Evolutionary conservation across 2,797 vertebrate species (phyloP).

Genomic region (Hirundo rustica): DNA sequence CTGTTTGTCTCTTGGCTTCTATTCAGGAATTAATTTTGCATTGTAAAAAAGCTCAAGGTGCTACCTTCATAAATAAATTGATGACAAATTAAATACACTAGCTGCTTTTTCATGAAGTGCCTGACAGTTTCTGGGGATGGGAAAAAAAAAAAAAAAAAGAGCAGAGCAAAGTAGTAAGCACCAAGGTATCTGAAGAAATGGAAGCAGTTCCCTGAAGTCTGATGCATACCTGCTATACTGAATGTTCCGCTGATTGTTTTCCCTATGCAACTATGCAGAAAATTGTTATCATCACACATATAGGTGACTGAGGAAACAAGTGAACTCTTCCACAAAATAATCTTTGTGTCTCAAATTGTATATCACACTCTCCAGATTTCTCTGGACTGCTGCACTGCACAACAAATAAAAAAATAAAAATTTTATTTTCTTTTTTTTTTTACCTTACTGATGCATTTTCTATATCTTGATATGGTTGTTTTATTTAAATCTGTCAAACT

Average conservation of each 20-base stretch:
- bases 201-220: neutral
- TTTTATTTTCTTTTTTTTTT: neutral
- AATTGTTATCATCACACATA: neutral
- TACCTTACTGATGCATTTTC: neutral
- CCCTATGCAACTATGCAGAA: neutral
- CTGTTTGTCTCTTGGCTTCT: neutral
- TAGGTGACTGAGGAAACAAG: neutral
- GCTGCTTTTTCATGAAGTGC: neutral
- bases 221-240: neutral
- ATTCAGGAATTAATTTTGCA: neutral
- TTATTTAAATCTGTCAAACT: neutral
- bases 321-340: neutral
- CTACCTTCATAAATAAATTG: neutral
- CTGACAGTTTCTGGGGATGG: neutral
- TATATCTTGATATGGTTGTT: neutral
- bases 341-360: neutral
- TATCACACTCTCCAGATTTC: neutral
- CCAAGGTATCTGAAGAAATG: neutral
- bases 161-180: neutral
- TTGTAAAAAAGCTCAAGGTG: neutral
- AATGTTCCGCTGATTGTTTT: neutral
- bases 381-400: neutral
- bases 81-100: neutral
- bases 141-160: neutral
- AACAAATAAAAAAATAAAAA: neutral